Evolutionary conservation across 1,140 invertebrate species (phyloP).

Genomic region (Helicoverpa zea): DNA sequence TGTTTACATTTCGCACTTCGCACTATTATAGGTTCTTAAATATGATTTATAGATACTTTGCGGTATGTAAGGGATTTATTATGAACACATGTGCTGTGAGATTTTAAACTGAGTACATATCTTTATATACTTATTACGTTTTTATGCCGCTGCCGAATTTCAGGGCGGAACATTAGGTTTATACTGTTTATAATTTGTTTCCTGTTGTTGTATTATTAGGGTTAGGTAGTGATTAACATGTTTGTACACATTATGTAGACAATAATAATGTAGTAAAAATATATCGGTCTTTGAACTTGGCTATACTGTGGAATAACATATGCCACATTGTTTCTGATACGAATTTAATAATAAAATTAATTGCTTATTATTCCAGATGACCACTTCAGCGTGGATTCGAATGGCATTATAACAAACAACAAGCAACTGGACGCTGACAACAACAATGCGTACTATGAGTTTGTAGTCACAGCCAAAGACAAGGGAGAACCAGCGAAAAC

Average conservation of each 20-base stretch:
- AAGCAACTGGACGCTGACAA: conserved; percentile 98
- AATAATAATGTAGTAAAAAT: background rate
- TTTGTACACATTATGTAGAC: background rate
- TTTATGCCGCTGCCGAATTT: background rate
- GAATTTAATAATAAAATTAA: conserved; percentile 8
- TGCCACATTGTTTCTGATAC: background rate
- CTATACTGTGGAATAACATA: background rate
- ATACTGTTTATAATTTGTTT: background rate
- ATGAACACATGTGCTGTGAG: background rate
- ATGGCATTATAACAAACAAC: conserved; percentile 96
- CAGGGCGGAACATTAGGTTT: background rate
- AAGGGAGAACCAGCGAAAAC: conserved; percentile 97
- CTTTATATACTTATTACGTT: background rate
- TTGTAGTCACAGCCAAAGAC: conserved; percentile 96
- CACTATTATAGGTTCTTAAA: background rate
- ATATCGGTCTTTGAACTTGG: background rate
- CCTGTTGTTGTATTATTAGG: background rate
- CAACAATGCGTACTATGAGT: conserved; percentile 98
- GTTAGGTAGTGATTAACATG: background rate
- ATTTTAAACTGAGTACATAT: background rate
- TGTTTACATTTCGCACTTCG: background rate
- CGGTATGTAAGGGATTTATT: background rate
- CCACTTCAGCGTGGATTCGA: conserved; percentile 96
- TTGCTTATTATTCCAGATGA: conserved; percentile 89
- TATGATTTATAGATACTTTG: conserved; percentile 6